Base-by-base conservation (phyloP, 2,888 invertebrate species). In the Cepaea hortensis region DNA sequence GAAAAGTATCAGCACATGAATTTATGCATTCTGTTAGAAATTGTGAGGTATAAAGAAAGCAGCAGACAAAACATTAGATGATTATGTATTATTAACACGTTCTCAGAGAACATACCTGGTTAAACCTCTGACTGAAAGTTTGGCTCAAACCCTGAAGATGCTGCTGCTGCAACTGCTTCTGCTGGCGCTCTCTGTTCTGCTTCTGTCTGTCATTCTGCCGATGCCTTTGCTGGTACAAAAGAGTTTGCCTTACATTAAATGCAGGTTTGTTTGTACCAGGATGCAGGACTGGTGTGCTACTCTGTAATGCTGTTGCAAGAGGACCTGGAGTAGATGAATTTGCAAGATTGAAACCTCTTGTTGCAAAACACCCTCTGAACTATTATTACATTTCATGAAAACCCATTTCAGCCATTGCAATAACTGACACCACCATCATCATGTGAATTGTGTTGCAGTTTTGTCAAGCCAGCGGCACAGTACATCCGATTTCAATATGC, bases 161-260 rank as follows among this genome's bases (percentile, higher is more conserved):
- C 84, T 89, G 90, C 18, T 89, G 89, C 65, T 89, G 88, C 68
- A 87, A 85, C 65, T 89, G 87, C 72, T 89, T 89, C 55, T 89
- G 89, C 85, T 90, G 91, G 82, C 91, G 92, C 85, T 62, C 72
- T 13, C 89, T 90, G 82, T 90, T 89, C 89, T 55, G 91, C 72
- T 89, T 88, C 86, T 91, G 85, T 23, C 18, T 85, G 55, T 88
- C 85, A 70, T 84, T 13, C 77, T 84, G 90, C 62, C 90, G 81
- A 83, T 89, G 81, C 48, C 90, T 88, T 80, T 91, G 92, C 77
- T 93, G 92, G 88, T 95, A 93, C 90, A 95, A 92, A 48, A 93
- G 85, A 5, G 91, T 91, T 86, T 93, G 93, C 9, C 93, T 90
- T 3, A 93, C 92, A 89, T 91, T 92, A 81, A 90, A 86, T 35